phyloP scores from a whole-genome alignment of 1,140 invertebrate species.

The Camponotus pennsylvanicus region DNA sequence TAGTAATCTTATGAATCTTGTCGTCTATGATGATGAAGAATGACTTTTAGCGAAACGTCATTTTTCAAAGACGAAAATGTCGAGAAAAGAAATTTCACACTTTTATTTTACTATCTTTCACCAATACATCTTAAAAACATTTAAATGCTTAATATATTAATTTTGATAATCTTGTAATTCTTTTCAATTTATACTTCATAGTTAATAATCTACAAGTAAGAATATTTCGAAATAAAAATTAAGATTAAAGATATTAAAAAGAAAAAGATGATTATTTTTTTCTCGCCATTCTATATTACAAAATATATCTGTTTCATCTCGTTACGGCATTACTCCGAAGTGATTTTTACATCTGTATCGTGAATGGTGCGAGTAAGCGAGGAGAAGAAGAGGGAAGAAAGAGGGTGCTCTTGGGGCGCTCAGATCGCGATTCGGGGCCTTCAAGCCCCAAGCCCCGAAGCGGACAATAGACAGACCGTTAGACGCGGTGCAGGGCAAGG shows the following conservation, averaged over 20 bases:
- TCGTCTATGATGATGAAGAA: not conserved
- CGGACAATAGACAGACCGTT: slow-evolving; percentile 72
- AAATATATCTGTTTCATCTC: not conserved
- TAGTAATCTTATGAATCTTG: not conserved
- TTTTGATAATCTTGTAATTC: not conserved
- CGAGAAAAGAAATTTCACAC: not conserved
- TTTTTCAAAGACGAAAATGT: not conserved
- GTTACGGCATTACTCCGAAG: not conserved
- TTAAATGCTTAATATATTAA: not conserved
- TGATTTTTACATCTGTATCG: not conserved
- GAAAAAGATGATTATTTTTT: not conserved
- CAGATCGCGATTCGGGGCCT: slow-evolving; percentile 59
- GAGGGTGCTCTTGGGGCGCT: slow-evolving; percentile 25
- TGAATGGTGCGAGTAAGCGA: slow-evolving; percentile 37
- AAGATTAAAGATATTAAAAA: not conserved
- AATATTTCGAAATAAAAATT: not conserved
- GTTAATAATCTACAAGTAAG: not conserved
- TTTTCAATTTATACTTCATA: not conserved
- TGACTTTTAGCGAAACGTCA: not conserved
- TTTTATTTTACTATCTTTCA: too few species aligned
- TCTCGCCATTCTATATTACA: too few species aligned
- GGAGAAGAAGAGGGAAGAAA: not conserved
- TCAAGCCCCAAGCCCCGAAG: not conserved
- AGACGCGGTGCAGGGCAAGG: slow-evolving; percentile 59
- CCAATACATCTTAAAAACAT: too few species aligned